phyloP scores from a whole-genome alignment of 2,113 vertebrate species.

The Bos javanicus region DNA sequence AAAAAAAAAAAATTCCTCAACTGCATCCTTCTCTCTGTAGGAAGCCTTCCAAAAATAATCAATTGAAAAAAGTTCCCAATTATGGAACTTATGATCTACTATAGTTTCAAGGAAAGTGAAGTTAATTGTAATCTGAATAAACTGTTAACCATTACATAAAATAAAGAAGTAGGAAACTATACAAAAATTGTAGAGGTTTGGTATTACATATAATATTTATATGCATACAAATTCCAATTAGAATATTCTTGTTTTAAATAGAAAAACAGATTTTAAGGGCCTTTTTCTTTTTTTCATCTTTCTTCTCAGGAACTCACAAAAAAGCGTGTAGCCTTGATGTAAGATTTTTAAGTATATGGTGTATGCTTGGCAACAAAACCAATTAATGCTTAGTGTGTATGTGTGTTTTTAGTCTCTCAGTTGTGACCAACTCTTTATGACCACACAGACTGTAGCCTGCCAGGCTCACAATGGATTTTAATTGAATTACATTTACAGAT shows the following conservation, averaged over 20 bases:
- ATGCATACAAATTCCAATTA: neutral
- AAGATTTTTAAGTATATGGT: neutral
- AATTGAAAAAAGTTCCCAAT: neutral
- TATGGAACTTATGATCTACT: neutral
- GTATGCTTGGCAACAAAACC: neutral
- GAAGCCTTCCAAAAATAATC: neutral
- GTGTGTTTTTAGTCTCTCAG: neutral
- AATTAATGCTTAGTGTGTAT: neutral
- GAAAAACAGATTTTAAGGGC: slow-evolving; percentile 24
- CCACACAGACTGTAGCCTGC: neutral
- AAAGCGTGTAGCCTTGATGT: neutral
- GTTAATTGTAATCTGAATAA: neutral
- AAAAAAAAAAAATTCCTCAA: neutral
- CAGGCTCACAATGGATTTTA: neutral
- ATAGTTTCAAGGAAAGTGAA: neutral
- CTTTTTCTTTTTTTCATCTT: slow-evolving; percentile 22
- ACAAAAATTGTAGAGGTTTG: neutral
- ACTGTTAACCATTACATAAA: neutral
- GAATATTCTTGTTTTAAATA: neutral
- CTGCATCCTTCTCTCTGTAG: neutral
- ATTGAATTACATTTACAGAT: neutral
- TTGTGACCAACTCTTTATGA: neutral
- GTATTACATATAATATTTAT: neutral
- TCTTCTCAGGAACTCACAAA: slow-evolving; percentile 5
- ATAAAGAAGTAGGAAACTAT: neutral